phyloP scores from a whole-genome alignment of 2,888 invertebrate genomes.

The Ochropacha duplaris region DNA sequence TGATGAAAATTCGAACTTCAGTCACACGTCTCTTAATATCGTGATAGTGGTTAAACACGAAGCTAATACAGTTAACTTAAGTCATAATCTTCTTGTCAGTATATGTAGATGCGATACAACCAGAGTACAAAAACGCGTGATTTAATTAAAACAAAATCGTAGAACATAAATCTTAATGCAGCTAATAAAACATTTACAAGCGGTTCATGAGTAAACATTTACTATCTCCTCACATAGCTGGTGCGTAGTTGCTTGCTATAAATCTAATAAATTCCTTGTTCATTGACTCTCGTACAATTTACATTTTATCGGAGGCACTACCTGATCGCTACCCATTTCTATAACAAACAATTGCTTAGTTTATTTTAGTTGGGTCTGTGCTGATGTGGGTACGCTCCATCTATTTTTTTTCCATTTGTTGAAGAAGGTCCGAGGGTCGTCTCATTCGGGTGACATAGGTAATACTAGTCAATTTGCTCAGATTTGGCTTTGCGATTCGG shows the following conservation, averaged over 20 bases:
- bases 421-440: neutral
- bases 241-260: neutral
- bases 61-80: neutral
- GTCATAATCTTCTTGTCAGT: neutral
- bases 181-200: neutral
- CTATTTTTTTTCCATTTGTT: neutral
- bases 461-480: neutral
- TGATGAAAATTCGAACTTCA: too few species aligned
- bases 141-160: neutral
- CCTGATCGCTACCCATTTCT: neutral
- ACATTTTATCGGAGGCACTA: neutral
- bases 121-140: neutral
- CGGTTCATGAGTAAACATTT: neutral
- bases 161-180: neutral
- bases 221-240: neutral
- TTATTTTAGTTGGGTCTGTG: neutral
- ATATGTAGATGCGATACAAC: neutral
- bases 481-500: neutral
- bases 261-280: neutral
- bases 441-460: neutral
- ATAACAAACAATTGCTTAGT: neutral
- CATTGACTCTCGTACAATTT: neutral
- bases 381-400: neutral
- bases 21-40: too few species aligned
- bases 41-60: too few species aligned